Percentiles rank a stretch among this genome's conserved stretches.
Conservation (phyloP, 2,888 invertebrate genomes). For the Silvanus unidentatus region DNA sequence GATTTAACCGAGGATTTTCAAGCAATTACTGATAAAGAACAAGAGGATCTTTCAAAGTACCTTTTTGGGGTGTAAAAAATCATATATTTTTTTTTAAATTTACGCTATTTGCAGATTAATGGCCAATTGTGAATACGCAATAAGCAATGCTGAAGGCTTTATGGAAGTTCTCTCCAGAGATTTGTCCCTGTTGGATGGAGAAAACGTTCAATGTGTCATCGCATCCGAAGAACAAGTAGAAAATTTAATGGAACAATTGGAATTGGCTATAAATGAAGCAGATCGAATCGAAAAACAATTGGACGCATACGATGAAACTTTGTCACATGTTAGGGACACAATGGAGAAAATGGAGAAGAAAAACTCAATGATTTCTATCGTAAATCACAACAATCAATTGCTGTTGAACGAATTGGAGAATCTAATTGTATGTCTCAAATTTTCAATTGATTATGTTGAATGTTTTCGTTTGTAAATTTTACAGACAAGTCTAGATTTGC, state of each 20-base stretch:
- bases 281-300: conserved; percentile 67
- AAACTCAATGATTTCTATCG: conserved; percentile 78
- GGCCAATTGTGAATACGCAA: conserved; percentile 79
- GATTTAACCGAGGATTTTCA: conserved; percentile 64
- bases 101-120: conserved; percentile 56
- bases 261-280: conserved; percentile 70
- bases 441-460: not conserved
- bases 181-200: conserved; percentile 79
- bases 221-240: conserved; percentile 81
- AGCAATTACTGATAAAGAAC: conserved; percentile 77
- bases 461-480: conserved; percentile 5
- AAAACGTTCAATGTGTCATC: conserved; percentile 87
- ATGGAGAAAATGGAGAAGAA: conserved; percentile 90
- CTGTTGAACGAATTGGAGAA: conserved; percentile 72
- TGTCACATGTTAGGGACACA: conserved; percentile 78
- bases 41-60: conserved; percentile 65
- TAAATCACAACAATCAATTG: conserved; percentile 78
- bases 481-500: conserved; percentile 64
- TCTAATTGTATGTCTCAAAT: conserved; percentile 58
- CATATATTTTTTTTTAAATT: not conserved
- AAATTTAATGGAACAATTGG: conserved; percentile 70
- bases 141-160: conserved; percentile 75
- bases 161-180: conserved; percentile 78
- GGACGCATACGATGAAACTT: conserved; percentile 72
- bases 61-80: not conserved